Base-by-base conservation (phyloP, 2,888 invertebrate genomes). In the Oegoconia quadripuncta region DNA sequence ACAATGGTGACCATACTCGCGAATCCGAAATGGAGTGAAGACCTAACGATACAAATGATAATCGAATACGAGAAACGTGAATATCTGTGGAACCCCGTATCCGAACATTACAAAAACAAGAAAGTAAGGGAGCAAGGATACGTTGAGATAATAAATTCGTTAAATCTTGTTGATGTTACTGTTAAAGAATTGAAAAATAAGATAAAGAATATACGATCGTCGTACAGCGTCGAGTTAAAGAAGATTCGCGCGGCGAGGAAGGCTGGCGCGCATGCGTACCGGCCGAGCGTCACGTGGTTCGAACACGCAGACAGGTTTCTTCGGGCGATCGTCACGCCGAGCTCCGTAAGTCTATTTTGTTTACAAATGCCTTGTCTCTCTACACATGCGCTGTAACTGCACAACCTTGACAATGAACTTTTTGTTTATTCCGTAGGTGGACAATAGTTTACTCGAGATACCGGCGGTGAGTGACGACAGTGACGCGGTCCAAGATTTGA, bases 231-330 rank as follows among this genome's bases (percentile, higher is more conserved):
- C 47, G 88, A 88, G 66, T 62, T 87, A 70, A 88, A 88, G 78
- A 88, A 88, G 71, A 88, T 88, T 73, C 81, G 87, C 73, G 87
- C 87, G 72, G 83, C 88, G 59, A 64, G 88, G 58, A 84, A 87
- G 75, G 83, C 83, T 55, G 81, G 86, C 65, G 86, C 87, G 86
- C 86, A 84, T 81, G 86, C 86, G 81, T 88, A 88, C 79, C 69
- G 83, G 52, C 88, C 88, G 44, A 87, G 86, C 73, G 87, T 88
- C 82, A 86, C 86, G 81, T 88, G 88, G 88, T 88, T 87, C 70
- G 83, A 87, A 63, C 87, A 87, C 77, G 87, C 87, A 71, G 88
- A 88, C 86, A 83, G 86, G 82, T 88, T 88, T 71, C 81, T 88
- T 59, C 79, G 87, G 60, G 86, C 87, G 64, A 87, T 88, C 73